These are phyloP conservation scores for Hypena proboscidalis DNA, from an alignment of 2,888 invertebrate genomes.

Conservation along the genomic window DNA sequence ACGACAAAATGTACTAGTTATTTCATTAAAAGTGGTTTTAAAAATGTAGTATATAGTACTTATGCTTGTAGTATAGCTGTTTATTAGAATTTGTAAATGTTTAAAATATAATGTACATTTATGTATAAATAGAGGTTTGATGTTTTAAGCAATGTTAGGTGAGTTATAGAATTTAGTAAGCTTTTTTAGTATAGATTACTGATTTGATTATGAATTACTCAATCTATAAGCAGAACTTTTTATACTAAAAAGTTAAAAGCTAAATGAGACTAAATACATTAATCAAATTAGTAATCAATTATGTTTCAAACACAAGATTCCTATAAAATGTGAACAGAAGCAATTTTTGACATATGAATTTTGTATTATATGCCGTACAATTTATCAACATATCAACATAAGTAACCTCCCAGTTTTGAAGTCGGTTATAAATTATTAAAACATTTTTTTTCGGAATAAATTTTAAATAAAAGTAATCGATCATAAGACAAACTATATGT, in stretches of 20 bases:
- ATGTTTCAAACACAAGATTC: conserved; percentile 41
- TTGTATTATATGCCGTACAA: conserved; percentile 53
- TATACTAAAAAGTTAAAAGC: conserved; percentile 5
- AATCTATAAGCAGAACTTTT: conserved; percentile 6
- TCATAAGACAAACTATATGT: background rate
- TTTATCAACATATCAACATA: conserved; percentile 71
- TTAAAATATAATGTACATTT: conserved; percentile 43
- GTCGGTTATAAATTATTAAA: conserved; percentile 10
- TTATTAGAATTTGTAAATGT: conserved; percentile 50
- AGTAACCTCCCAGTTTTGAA: conserved; percentile 47
- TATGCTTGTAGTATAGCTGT: conserved; percentile 55
- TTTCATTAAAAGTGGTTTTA: conserved; percentile 32
- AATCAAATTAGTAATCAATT: conserved; percentile 25
- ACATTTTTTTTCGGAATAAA: conserved; percentile 1
- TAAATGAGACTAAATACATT: conserved; percentile 1
- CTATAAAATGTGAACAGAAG: conserved; percentile 49
- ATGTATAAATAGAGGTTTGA: conserved; percentile 59
- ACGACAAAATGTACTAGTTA: conserved; percentile 33
- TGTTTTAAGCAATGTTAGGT: conserved; percentile 70
- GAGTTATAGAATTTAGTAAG: conserved; percentile 55
- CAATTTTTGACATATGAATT: conserved; percentile 61
- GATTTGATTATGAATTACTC: conserved; percentile 47
- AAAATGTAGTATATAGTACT: conserved; percentile 28
- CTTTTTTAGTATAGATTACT: conserved; percentile 53
- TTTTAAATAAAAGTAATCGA: conserved; percentile 2